Base-by-base conservation (phyloP, 2,888 invertebrate genomes). In the Timema podura region DNA sequence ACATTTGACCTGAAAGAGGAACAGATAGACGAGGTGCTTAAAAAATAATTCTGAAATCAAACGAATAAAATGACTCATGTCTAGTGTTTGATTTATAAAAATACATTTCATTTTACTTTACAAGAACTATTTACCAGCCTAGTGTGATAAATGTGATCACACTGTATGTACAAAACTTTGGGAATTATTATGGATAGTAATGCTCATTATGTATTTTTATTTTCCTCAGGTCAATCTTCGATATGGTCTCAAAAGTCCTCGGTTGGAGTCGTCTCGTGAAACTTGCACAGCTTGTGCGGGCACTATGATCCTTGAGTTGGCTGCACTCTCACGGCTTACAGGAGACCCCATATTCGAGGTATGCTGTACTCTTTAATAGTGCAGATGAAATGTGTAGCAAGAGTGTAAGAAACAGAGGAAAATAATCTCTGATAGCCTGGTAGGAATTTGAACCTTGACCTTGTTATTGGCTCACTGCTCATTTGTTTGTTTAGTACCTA, bases 211-310 rank as follows among this genome's bases (percentile, higher is more conserved):
- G 15, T 49, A 11, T 69, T 2, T 67, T 15, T 65, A 16, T 44
- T 68, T 48, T 64, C 81, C 79, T 7, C 75, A 91, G 91, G 85
- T 93, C 68, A 95, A 95, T 81, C 84, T 95, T 48, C 88, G 89
- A 49, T 85, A 90, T 78, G 97, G 96, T 44, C 88, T 96, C 81
- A 91, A 91, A 80, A 88, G 87, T 73, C 87, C 89, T 48, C 87
- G 89, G 30, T 77, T 93, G 66, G 88, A 89, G 74, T 87, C 90
- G 75, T 90, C 91, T 0, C 85, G 91, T 5, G 96, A 97, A 82
- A 98, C 98, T 0, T 98, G 98, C 79, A 98, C 98, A 0, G 98
- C 98, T 0, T 99, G 98, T 82, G 98, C 97, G 2, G 98, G 98
- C 0, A 98, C 98, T 0, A 96, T 98, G 89, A 91, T 99, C 68